Conservation (phyloP, 2,797 vertebrate species). For the Hephaestus fuliginosus region DNA sequence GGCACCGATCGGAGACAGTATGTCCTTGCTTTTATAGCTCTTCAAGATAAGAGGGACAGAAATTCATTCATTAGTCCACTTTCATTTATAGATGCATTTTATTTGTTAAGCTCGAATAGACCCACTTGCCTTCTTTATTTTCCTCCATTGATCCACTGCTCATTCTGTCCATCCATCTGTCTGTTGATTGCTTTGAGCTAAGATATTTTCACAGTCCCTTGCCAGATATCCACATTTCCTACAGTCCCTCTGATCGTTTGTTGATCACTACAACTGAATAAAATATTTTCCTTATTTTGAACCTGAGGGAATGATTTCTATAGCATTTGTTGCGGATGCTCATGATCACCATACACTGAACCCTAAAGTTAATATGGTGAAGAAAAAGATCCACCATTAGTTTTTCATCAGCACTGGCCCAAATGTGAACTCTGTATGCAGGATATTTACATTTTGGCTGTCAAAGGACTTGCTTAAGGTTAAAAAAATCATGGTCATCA, state of each 20-base stretch:
- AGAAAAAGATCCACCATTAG: neutral
- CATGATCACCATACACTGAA: neutral
- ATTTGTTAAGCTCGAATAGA: neutral
- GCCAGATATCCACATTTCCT: neutral
- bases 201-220: neutral
- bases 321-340: neutral
- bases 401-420: neutral
- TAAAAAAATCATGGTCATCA: neutral
- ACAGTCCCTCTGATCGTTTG: neutral
- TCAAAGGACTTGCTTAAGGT: neutral
- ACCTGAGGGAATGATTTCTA: neutral
- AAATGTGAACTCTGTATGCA: neutral
- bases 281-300: neutral
- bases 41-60: neutral
- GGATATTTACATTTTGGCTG: neutral
- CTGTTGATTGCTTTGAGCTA: neutral
- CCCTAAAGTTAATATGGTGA: no score
- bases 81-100: constrained; percentile 34
- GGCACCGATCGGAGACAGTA: neutral
- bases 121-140: neutral
- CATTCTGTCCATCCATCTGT: constrained; percentile 2
- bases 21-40: neutral
- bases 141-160: constrained; percentile 1
- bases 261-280: neutral
- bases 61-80: constrained; percentile 4